These are phyloP conservation scores for Enteromius fasciolatus DNA, from an alignment of 2,797 vertebrate species.

Conservation along the genomic window DNA sequence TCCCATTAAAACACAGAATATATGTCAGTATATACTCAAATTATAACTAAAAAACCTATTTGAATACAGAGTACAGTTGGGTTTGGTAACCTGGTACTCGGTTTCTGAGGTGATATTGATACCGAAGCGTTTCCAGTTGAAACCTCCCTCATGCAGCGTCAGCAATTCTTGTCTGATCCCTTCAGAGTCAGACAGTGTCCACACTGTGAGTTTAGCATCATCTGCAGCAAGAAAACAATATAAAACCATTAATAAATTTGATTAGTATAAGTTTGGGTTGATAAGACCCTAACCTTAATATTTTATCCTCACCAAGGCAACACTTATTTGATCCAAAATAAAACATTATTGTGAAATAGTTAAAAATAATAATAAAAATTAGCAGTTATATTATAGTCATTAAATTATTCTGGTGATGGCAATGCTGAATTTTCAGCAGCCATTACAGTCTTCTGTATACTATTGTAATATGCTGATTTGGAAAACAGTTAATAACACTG, in stretches of 20 bases:
- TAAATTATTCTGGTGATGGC: background rate
- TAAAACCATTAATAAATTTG: background rate
- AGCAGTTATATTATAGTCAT: too few relatives aligned
- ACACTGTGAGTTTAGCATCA: constrained; percentile 67
- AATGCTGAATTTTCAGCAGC: background rate
- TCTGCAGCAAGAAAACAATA: constrained; percentile 55
- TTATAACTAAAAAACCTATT: background rate
- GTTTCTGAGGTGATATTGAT: constrained; percentile 67
- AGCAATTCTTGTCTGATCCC: constrained; percentile 53
- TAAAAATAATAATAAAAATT: background rate
- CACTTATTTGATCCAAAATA: background rate
- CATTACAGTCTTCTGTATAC: background rate
- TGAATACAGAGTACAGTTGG: background rate
- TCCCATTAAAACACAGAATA: constrained; percentile 10
- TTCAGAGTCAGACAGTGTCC: constrained; percentile 60
- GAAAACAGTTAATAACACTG: background rate
- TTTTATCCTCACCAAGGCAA: background rate
- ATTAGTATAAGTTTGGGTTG: background rate
- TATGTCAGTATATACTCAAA: background rate
- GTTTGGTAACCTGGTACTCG: constrained; percentile 76
- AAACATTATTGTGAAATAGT: constrained; percentile 12
- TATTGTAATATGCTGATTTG: too few relatives aligned
- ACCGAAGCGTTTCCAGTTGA: constrained; percentile 69
- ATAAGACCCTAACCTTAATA: too few relatives aligned
- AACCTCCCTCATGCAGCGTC: constrained; percentile 52